These are phyloP conservation scores for Hozukius guyotensis DNA, from an alignment of 2,797 vertebrate genomes.

Conservation along the genomic window DNA sequence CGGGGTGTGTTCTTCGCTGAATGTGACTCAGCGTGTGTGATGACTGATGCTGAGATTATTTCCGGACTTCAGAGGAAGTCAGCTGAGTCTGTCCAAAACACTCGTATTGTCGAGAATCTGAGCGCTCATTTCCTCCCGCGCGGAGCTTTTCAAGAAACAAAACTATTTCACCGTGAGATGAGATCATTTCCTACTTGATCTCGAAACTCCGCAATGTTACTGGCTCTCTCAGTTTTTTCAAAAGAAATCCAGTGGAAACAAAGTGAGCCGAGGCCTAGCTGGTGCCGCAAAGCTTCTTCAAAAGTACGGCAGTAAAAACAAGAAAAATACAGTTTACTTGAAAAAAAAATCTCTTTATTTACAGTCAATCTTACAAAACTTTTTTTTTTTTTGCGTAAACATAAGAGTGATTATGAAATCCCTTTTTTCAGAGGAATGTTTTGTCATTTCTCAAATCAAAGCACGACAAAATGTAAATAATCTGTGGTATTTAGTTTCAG, in stretches of 20 bases:
- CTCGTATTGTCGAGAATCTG: background rate
- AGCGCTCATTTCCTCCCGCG: background rate
- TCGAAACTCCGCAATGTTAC: background rate
- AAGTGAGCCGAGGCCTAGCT: background rate
- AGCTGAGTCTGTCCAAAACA: conserved; percentile 27
- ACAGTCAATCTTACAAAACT: conserved; percentile 7
- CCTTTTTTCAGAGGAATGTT: conserved; percentile 21
- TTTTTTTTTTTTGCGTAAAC: background rate
- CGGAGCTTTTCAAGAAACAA: background rate
- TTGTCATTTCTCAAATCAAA: conserved; percentile 4
- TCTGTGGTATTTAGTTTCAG: background rate
- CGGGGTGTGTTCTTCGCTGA: background rate
- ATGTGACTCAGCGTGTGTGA: conserved; percentile 24
- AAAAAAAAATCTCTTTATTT: conserved; percentile 43
- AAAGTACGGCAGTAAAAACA: background rate
- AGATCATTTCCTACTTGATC: conserved; percentile 14
- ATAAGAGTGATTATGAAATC: conserved; percentile 3
- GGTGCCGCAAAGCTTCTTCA: background rate
- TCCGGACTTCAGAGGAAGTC: conserved; percentile 32
- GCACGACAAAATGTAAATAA: conserved; percentile 28
- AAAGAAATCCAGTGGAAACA: background rate
- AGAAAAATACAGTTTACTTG: background rate
- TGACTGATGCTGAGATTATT: conserved; percentile 24
- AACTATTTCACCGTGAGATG: background rate
- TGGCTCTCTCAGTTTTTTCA: background rate